Base-by-base conservation (phyloP, 1,140 invertebrate genomes). In the Linepithema humile region DNA sequence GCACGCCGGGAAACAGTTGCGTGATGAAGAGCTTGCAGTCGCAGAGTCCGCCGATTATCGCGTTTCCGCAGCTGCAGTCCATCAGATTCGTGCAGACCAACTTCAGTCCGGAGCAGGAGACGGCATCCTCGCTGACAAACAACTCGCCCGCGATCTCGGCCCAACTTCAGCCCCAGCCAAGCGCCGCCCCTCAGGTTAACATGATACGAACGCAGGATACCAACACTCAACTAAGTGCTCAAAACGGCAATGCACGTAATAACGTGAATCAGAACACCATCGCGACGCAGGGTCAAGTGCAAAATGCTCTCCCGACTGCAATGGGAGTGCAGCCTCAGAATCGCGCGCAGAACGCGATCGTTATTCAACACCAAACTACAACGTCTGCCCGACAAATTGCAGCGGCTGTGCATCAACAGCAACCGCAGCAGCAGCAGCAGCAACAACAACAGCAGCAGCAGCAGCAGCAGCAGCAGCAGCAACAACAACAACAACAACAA, bases 1-100 rank as follows among this genome's bases (percentile, higher is more conserved):
- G 85, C 12, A 78, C 91, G 2, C 90, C 93, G 10, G 85, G 87
- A 5, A 89, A 82, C 10, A 92, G 85, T 57, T 93, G 93, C 57
- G 89, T 94, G 29, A 91, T 94, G 90, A 94, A 94, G 73, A 94
- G 90, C 53, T 89, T 94, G 9, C 93, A 94, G 12, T 88, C 93
- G 0, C 92, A 92, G 43, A 93, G 85, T 60, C 91, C 92, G 0
- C 93, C 94, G 6, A 93, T 94, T 20, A 93, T 94, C 5, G 86
- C 92, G 1, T 93, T 94, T 78, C 93, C 94, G 4, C 93, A 93
- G 55, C 74, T 94, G 12, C 94, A 94, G 55, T 93, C 93, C 0
- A 94, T 94, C 40, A 90, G 93, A 62, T 94, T 94, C 70, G 92
- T 94, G 23, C 94, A 94, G 65, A 93, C 93, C n/a, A 93, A 90